phyloP scores from a whole-genome alignment of 2,113 vertebrate genomes.

The Elgaria multicarinata region DNA sequence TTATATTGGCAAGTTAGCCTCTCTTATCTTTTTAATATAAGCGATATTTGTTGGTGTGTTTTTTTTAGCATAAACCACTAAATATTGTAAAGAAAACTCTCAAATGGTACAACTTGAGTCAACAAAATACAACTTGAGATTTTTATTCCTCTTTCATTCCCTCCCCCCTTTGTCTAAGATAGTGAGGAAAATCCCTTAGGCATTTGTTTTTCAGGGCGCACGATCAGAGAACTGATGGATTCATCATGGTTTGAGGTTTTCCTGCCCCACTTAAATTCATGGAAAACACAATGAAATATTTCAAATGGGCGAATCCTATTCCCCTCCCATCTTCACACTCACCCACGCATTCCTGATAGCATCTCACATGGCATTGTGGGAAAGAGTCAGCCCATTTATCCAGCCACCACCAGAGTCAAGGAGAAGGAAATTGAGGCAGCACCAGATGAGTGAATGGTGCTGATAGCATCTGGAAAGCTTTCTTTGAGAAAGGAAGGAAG shows the following conservation, averaged over 20 bases:
- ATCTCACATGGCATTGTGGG: neutral
- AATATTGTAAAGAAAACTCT: neutral
- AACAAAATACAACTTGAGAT: neutral
- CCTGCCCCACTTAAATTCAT: constrained; percentile 4
- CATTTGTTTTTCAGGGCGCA: constrained; percentile 11
- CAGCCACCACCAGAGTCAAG: neutral
- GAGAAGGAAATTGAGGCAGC: neutral
- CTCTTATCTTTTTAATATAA: neutral
- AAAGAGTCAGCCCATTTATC: neutral
- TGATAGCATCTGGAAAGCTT: neutral
- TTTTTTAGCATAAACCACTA: neutral
- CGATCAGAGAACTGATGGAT: neutral
- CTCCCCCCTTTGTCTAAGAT: neutral
- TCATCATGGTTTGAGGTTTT: neutral
- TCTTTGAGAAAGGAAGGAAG: neutral
- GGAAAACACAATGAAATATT: neutral
- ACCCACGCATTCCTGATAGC: neutral
- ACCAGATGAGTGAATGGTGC: neutral
- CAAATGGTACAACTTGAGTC: neutral
- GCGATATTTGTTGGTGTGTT: too few relatives aligned
- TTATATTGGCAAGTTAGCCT: neutral
- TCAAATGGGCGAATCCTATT: neutral
- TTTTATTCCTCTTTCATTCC: neutral
- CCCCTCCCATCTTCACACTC: neutral
- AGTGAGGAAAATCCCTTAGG: too few relatives aligned